Evolutionary conservation across 2,113 vertebrate genomes (phyloP).

Genomic region (Oncorhynchus keta): DNA sequence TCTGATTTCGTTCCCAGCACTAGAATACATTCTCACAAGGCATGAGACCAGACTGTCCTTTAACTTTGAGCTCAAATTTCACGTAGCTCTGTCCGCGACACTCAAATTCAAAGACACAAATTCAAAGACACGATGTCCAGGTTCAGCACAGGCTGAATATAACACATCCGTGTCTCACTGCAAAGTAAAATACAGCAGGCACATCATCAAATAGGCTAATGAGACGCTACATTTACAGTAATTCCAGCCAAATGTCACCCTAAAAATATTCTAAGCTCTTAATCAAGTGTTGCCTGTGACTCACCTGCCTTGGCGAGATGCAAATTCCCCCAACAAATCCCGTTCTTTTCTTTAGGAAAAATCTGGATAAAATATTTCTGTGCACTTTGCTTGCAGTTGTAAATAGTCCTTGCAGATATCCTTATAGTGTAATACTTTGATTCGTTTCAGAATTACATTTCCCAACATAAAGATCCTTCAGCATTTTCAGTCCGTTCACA

Average conservation of each 20-base stretch:
- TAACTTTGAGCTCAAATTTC: background rate
- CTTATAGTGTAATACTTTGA: slow-evolving; percentile 37
- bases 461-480: slow-evolving; percentile 48
- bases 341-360: slow-evolving; percentile 42
- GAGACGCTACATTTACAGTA: too few relatives aligned
- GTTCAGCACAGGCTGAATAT: too few relatives aligned
- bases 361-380: slow-evolving; percentile 27
- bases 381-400: slow-evolving; percentile 54
- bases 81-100: background rate
- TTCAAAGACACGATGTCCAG: too few relatives aligned
- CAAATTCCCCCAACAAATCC: slow-evolving; percentile 66
- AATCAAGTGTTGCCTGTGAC: slow-evolving; percentile 57
- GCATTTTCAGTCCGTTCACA: slow-evolving; percentile 55
- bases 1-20: background rate
- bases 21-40: too few relatives aligned
- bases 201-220: background rate
- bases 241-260: too few relatives aligned
- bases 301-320: slow-evolving; percentile 74
- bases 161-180: background rate
- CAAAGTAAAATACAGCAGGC: background rate
- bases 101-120: background rate
- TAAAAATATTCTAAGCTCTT: slow-evolving; percentile 1
- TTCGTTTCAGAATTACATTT: slow-evolving; percentile 53
- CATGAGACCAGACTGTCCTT: background rate
- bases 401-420: slow-evolving; percentile 64